Percentiles rank a stretch among this genome's conserved stretches.
Evolutionary conservation across 1,140 invertebrate species (phyloP).

Genomic region (Choristoneura fumiferana): DNA sequence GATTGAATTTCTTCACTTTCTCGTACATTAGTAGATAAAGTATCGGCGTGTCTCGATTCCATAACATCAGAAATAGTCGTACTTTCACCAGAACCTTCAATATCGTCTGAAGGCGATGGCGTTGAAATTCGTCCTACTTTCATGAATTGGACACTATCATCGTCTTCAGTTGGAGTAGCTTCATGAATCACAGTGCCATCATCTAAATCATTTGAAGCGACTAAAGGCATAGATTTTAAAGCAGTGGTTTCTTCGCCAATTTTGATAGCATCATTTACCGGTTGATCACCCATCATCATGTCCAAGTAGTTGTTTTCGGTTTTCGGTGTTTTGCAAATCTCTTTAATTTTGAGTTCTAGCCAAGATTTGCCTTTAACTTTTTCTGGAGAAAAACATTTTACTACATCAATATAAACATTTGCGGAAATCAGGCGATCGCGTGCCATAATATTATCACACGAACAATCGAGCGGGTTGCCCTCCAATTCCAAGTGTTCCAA

Average conservation of each 20-base stretch:
- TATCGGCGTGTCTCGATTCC: constrained; percentile 38
- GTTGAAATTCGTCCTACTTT: constrained; percentile 50
- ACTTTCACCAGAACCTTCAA: constrained; percentile 65
- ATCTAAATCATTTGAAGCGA: constrained; percentile 61
- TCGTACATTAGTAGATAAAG: constrained; percentile 40
- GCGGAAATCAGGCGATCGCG: constrained; percentile 75
- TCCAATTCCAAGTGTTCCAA: constrained; percentile 79
- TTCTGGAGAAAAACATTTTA: constrained; percentile 76
- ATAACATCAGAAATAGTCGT: constrained; percentile 52
- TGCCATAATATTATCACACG: constrained; percentile 79
- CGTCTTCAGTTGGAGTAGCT: constrained; percentile 51
- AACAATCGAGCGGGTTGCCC: constrained; percentile 81
- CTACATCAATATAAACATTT: constrained; percentile 77
- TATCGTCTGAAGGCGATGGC: constrained; percentile 42
- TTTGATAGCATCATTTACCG: constrained; percentile 66
- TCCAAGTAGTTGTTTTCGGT: constrained; percentile 62
- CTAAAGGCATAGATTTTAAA: constrained; percentile 62
- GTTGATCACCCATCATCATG: constrained; percentile 81
- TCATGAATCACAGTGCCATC: constrained; percentile 62
- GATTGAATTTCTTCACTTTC: constrained; percentile 48
- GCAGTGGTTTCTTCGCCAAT: constrained; percentile 60
- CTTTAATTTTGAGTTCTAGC: constrained; percentile 78
- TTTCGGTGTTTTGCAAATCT: constrained; percentile 73
- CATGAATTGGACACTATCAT: constrained; percentile 65
- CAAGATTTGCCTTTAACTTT: constrained; percentile 75